phyloP scores from a whole-genome alignment of 2,113 vertebrate species.

The Lepus timidus region DNA sequence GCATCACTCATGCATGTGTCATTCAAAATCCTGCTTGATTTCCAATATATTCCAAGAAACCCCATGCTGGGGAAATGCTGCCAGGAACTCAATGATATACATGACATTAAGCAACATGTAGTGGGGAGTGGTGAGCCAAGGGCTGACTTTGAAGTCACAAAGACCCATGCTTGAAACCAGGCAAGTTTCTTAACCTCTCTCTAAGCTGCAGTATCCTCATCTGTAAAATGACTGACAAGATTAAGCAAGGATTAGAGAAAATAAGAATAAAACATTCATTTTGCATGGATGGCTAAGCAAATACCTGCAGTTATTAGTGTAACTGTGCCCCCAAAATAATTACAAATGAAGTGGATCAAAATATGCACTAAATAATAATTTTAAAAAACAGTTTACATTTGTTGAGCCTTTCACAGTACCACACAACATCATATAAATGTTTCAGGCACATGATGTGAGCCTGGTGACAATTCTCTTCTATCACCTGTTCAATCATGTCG shows the following conservation, averaged over 20 bases:
- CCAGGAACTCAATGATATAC: background rate
- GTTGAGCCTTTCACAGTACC: background rate
- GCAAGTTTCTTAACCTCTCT: background rate
- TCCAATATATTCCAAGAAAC: background rate
- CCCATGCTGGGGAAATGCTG: background rate
- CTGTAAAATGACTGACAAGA: background rate
- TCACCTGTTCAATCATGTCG: background rate
- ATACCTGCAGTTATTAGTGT: background rate
- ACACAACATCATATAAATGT: background rate
- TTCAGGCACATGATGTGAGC: background rate
- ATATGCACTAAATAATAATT: background rate
- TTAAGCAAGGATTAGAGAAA: background rate
- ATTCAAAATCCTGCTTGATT: slow-evolving; percentile 19
- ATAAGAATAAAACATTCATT: background rate
- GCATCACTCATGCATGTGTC: background rate
- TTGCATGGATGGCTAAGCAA: background rate
- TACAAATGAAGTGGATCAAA: slow-evolving; percentile 7
- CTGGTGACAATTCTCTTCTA: slow-evolving; percentile 35
- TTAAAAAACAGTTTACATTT: background rate
- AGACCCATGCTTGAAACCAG: background rate
- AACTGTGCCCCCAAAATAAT: background rate
- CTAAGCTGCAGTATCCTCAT: background rate
- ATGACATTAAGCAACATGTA: background rate
- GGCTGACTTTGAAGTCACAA: background rate
- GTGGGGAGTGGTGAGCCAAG: background rate